phyloP scores from a whole-genome alignment of 2,113 vertebrate genomes.

The Buteo buteo region DNA sequence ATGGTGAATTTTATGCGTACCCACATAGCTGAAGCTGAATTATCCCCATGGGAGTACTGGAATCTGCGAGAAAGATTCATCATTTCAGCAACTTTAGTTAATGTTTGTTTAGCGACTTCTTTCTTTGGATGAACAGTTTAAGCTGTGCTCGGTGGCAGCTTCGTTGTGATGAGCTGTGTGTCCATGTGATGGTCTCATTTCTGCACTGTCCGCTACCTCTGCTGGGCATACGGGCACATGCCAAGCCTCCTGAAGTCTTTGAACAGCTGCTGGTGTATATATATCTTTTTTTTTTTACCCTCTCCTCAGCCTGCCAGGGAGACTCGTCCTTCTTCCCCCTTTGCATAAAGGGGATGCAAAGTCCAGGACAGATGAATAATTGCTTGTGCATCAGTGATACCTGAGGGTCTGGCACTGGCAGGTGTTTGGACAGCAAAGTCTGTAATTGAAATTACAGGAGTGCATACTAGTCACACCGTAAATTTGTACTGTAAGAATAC shows the following conservation, averaged over 20 bases:
- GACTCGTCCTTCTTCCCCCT: not conserved
- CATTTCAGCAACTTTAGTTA: constrained; percentile 30
- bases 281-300: not conserved
- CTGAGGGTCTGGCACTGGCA: not conserved
- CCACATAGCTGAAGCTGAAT: not conserved
- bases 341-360: not conserved
- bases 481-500: not conserved
- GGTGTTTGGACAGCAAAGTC: not conserved
- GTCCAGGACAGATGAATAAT: not conserved
- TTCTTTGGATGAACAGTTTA: not conserved
- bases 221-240: not conserved
- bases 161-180: not conserved
- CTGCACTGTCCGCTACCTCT: not conserved
- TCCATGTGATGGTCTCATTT: constrained; percentile 15
- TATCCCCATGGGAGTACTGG: not conserved
- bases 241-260: constrained; percentile 28
- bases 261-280: constrained; percentile 41
- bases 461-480: not conserved
- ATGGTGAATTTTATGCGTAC: not conserved
- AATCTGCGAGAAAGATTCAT: constrained; percentile 15
- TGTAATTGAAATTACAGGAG: not conserved
- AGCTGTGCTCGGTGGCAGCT: fast-evolving
- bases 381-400: not conserved
- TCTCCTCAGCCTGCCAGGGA: not conserved
- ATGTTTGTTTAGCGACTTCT: not conserved